These are phyloP conservation scores for Nymphicus hollandicus DNA, from an alignment of 2,113 vertebrate species.

Conservation along the genomic window DNA sequence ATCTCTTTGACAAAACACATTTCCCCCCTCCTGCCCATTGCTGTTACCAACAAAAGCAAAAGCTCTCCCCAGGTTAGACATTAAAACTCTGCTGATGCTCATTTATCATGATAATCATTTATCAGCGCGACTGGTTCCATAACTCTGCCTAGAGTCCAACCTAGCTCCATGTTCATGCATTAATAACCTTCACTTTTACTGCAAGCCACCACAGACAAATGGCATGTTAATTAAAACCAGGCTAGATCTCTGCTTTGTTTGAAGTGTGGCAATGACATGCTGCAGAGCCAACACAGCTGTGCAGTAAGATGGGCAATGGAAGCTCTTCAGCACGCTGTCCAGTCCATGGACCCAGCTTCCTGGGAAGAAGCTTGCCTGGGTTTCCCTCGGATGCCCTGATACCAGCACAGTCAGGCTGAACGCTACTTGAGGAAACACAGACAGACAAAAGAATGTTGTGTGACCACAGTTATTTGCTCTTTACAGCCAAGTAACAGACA, in stretches of 20 bases:
- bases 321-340: fast-evolving
- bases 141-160: neutral
- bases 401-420: neutral
- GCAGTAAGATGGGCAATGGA: neutral
- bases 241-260: neutral
- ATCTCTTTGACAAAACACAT: neutral
- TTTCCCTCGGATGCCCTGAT: neutral
- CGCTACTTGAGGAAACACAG: neutral
- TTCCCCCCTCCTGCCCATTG: neutral
- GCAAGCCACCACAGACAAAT: neutral
- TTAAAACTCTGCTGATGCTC: neutral
- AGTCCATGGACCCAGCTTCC: neutral
- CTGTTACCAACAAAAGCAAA: neutral
- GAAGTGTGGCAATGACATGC: neutral
- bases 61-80: neutral
- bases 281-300: neutral
- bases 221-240: neutral
- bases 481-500: neutral
- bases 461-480: neutral
- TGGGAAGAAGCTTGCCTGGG: fast-evolving
- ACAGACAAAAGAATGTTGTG: neutral
- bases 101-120: neutral
- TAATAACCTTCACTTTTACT: neutral
- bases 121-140: neutral
- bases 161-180: neutral